These are phyloP conservation scores for Lepus europaeus DNA, from an alignment of 2,113 vertebrate species.

Conservation along the genomic window DNA sequence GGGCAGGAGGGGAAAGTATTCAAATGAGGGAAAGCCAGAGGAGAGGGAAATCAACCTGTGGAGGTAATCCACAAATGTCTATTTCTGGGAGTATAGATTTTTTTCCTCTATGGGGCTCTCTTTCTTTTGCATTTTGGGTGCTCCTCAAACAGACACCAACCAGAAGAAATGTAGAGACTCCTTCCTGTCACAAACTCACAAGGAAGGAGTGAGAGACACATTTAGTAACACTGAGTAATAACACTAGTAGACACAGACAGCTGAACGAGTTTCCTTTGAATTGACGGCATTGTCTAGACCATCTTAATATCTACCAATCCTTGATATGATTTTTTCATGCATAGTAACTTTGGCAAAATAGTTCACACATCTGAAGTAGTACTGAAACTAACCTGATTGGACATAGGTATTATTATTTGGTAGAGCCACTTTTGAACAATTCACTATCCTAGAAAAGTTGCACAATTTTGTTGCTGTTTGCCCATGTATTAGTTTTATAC, in stretches of 20 bases:
- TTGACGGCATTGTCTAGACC: neutral
- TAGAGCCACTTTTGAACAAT: neutral
- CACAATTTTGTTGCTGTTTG: neutral
- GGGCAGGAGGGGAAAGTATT: neutral
- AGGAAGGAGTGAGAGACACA: neutral
- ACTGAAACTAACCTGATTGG: neutral
- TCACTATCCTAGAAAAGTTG: neutral
- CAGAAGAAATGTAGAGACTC: neutral
- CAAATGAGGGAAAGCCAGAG: neutral
- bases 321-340: neutral
- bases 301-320: neutral
- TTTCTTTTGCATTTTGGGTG: neutral
- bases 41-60: neutral
- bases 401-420: neutral
- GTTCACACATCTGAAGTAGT: neutral
- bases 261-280: neutral
- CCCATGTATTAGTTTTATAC: neutral
- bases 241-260: neutral
- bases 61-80: neutral
- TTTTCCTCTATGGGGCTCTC: neutral
- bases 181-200: neutral
- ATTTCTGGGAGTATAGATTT: neutral
- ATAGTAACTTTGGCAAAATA: neutral
- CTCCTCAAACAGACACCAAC: neutral
- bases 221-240: neutral